Evolutionary conservation across 2,113 vertebrate species (phyloP).

Genomic region (Actenoides lindsayi): DNA sequence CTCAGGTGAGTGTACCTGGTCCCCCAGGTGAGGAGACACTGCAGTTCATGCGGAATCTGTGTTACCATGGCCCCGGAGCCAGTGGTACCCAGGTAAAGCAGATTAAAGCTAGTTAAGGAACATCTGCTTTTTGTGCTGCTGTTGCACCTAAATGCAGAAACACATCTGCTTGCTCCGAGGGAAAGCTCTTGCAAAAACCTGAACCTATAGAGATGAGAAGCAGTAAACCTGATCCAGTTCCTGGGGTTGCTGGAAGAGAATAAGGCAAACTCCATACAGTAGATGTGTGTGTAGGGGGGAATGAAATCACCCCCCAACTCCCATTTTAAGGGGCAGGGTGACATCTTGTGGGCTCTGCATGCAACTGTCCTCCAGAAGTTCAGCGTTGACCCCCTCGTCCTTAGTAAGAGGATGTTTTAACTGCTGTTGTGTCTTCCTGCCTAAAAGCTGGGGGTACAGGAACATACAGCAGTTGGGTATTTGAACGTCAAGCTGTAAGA

Average conservation of each 20-base stretch:
- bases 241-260: background rate
- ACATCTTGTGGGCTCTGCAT: slow-evolving; percentile 68
- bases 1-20: background rate
- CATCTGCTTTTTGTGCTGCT: background rate
- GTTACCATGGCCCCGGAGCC: background rate
- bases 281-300: too few relatives aligned
- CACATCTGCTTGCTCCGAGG: background rate
- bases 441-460: accelerated
- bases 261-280: accelerated
- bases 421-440: accelerated
- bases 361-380: background rate
- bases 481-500: background rate
- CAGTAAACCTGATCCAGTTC: background rate
- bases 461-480: accelerated
- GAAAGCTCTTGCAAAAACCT: background rate
- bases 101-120: background rate
- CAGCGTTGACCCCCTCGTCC: accelerated
- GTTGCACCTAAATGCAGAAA: background rate
- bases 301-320: accelerated
- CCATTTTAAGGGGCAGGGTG: slow-evolving; percentile 27
- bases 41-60: background rate
- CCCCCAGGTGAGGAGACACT: background rate
- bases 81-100: background rate
- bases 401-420: background rate
- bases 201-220: background rate